Conservation (phyloP, 1,140 invertebrate species). For the Orchesella cincta region DNA sequence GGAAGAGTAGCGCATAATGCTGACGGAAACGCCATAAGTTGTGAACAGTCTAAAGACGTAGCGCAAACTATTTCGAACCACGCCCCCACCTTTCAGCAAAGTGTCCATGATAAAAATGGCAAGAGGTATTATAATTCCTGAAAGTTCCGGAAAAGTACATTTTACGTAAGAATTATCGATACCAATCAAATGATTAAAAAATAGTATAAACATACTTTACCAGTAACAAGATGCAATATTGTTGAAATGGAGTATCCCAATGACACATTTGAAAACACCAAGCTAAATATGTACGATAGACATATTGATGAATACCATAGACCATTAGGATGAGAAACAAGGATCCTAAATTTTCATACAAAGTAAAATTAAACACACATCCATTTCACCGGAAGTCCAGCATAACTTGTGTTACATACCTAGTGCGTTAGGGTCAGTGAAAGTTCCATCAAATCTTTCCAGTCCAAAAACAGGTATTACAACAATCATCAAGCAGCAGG, state of each 20-base stretch:
- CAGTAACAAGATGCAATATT: not conserved
- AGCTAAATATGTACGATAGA: conserved; percentile 36
- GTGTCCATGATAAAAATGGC: not conserved
- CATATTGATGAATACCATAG: conserved; percentile 30
- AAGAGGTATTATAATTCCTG: conserved; percentile 7
- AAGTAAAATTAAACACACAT: too few species aligned
- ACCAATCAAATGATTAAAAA: too few species aligned
- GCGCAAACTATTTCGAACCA: not conserved
- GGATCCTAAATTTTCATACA: too few species aligned
- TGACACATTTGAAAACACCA: not conserved
- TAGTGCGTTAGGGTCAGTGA: not conserved
- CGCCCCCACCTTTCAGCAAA: not conserved
- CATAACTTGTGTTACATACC: too few species aligned
- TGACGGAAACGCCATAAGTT: conserved; percentile 12
- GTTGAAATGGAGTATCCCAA: not conserved
- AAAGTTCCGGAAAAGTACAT: too few species aligned
- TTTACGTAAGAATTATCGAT: too few species aligned
- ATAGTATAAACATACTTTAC: too few species aligned
- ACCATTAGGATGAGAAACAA: conserved; percentile 27
- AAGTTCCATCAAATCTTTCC: conserved; percentile 12
- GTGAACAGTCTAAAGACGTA: not conserved
- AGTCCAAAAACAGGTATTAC: conserved; percentile 12
- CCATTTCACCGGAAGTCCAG: too few species aligned
- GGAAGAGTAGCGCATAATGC: conserved; percentile 16
- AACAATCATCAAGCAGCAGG: conserved; percentile 57